Base-by-base conservation (phyloP, 2,113 vertebrate genomes). In the Amphilophus citrinellus region DNA sequence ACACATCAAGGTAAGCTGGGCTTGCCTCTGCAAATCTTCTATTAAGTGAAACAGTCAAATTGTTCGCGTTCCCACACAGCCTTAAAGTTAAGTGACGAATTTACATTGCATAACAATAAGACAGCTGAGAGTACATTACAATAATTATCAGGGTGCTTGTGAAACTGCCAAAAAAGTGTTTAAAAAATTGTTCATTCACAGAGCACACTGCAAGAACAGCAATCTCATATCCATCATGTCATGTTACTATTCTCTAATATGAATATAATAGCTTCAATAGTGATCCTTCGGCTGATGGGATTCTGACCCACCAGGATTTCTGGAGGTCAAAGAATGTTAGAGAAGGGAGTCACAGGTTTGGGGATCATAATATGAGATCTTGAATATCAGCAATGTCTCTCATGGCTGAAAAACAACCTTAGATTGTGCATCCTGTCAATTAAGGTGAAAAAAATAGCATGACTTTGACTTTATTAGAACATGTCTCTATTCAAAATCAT, bases 41-140 rank as follows among this genome's bases (percentile, higher is more conserved):
- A 53, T 56, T 42, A 73, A 47, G 11, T 20, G 61, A 17, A 85
- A 59, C 30, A 73, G 47, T 89, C 5, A 13, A 79, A 81, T 30
- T 58, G 61, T 82, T 88, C 76, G 62, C 79, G 84, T 89, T 85
- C 82, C 75, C 82, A 88, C 61, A 47, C 0, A 0, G 47, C 4
- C 11, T 18, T 17, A 37, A 42, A 57, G 39, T 39, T 35, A 27
- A 63, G 20, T 53, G 56, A 17, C 7, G 20, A 47, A n/a, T 57
- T 57, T 57, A 22, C 20, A 57, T 50, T 30, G 10, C 10, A 13
- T n/a, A 24, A 24, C 66, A 76, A 53, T 11, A 15, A 20, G 20
- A 71, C 50, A 9, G 13, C 44, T 47, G 3, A 10, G 39, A 42
- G 39, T 42, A 42, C 39, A 42, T 10, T 42, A 47, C 44, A 47